Conservation (phyloP, 2,888 invertebrate genomes). For the Eurytoma adleriae region DNA sequence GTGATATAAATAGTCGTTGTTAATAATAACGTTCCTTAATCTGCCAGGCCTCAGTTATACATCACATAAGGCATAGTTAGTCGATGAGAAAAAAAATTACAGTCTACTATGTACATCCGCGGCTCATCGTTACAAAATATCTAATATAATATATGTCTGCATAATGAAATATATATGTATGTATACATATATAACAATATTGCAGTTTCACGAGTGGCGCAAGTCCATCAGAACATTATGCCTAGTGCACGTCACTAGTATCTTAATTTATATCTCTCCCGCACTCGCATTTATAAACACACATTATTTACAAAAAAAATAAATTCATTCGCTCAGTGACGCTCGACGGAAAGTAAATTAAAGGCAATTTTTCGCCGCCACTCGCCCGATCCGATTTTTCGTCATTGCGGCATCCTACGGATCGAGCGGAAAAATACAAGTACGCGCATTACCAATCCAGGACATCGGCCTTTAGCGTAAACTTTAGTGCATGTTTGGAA, state of each 20-base stretch:
- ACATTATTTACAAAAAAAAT: too few species aligned
- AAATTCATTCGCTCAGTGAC: too few species aligned
- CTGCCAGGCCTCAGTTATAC: constrained; percentile 28
- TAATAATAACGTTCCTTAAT: constrained; percentile 57
- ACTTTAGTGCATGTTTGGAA: too few species aligned
- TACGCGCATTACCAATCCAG: too few species aligned
- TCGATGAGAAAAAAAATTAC: constrained; percentile 43
- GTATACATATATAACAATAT: constrained; percentile 19
- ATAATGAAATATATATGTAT: neutral
- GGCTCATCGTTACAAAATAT: constrained; percentile 29
- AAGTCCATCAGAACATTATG: constrained; percentile 13
- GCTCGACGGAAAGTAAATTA: too few species aligned
- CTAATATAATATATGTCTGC: constrained; percentile 1
- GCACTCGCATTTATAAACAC: too few species aligned
- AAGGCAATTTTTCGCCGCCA: too few species aligned
- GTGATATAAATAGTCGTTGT: constrained; percentile 69
- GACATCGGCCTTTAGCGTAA: too few species aligned
- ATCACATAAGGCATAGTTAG: constrained; percentile 38
- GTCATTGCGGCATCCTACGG: too few species aligned
- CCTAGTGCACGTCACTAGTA: neutral
- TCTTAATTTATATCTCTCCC: neutral
- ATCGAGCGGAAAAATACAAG: too few species aligned
- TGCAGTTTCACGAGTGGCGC: constrained; percentile 25
- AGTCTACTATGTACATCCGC: constrained; percentile 48
- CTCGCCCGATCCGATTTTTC: too few species aligned